Base-by-base conservation (phyloP, 2,888 invertebrate genomes). In the Orthosia gracilis region DNA sequence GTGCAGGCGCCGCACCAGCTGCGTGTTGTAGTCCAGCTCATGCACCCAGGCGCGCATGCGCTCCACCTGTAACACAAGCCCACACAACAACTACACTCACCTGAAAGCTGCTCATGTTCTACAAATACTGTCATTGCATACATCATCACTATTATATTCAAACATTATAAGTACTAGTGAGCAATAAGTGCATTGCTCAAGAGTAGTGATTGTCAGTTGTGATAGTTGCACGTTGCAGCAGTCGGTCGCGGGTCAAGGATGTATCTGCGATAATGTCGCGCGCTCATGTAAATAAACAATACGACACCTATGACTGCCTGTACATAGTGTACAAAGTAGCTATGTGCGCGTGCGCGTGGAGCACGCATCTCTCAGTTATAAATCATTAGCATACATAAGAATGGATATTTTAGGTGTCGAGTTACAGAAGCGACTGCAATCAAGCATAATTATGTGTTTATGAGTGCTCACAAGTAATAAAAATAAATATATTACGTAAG, bases 1-100 rank as follows among this genome's bases (percentile, higher is more conserved):
- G 93, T 97, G 97, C 84, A 97, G 93, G 49, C 93, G 93, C 64
- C 95, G 94, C 89, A 97, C 91, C 76, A 93, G 93, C 88, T 92
- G 93, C 65, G 97, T 96, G 92, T 97, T 96, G 82, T 90, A 91
- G 87, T 94, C 93, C 69, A 97, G 93, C 77, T 94, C 94, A 79
- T 93, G 92, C 83, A 97, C 96, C 96, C 97, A 97, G 83, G 90
- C 88, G 83, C 95, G 94, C 85, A 97, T 92, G 81, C 94, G 94
- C 86, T 95, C 96, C 88, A 96, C 96, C 97, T 97, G 93, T 65
- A 87, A 64, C 73, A 62, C 64, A 31, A 31, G 7, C 31, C 31
- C 31, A 7, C 31, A 31, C 31, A 31, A 31, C 31, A 31, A 31
- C 31, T 31, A 31, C 31, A 31, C 7, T 31, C 31, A 31, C 31